These are phyloP conservation scores for Nomada ruficornis DNA, from an alignment of 2,888 invertebrate genomes.

Conservation along the genomic window DNA sequence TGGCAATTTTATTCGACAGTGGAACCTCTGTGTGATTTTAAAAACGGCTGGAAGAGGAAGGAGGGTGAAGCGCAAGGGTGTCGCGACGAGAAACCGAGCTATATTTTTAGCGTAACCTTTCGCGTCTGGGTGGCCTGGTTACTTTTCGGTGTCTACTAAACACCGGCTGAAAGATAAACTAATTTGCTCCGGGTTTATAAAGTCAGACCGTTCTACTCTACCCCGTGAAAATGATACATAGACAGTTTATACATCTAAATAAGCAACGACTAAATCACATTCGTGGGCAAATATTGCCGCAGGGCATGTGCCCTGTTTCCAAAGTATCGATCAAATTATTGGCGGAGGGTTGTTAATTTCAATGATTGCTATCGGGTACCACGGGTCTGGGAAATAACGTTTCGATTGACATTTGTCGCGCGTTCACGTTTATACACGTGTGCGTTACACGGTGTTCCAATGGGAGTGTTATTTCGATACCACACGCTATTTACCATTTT, in stretches of 20 bases:
- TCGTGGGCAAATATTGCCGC: conserved; percentile 22
- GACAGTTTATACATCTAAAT: conserved; percentile 56
- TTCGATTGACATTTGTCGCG: not conserved
- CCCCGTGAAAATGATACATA: conserved; percentile 56
- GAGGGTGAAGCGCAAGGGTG: conserved; percentile 42
- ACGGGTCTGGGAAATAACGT: not conserved
- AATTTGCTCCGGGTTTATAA: conserved; percentile 77
- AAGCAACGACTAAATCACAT: conserved; percentile 46
- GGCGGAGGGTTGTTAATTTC: not conserved
- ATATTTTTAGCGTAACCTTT: conserved; percentile 68
- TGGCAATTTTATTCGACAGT: conserved; percentile 1
- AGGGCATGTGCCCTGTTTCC: not conserved
- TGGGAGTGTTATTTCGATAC: not conserved
- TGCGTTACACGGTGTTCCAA: not conserved
- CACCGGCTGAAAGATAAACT: conserved; percentile 73
- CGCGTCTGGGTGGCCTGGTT: conserved; percentile 71
- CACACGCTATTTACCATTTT: not conserved
- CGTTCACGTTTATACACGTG: too few species aligned
- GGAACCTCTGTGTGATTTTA: conserved; percentile 9
- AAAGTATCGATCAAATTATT: conserved; percentile 23
- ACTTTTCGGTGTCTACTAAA: conserved; percentile 68
- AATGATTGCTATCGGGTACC: not conserved
- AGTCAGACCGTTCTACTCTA: conserved; percentile 48
- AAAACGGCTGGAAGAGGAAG: conserved; percentile 18
- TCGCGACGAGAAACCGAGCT: conserved; percentile 62